Base-by-base conservation (phyloP, 2,888 invertebrate species). In the Willowsia nigromaculata region DNA sequence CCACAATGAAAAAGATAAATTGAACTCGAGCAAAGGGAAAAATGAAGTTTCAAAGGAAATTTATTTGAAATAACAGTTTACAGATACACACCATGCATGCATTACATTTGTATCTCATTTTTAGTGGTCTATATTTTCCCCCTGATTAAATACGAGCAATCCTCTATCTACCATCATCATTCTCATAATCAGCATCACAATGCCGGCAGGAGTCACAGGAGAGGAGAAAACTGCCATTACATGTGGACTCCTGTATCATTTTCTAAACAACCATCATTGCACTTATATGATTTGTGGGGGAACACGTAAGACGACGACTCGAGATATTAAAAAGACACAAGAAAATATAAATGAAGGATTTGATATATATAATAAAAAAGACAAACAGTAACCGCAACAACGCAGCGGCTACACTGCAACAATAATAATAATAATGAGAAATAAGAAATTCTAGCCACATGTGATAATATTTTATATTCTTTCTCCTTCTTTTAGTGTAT, bases 371-470 rank as follows among this genome's bases (percentile, higher is more conserved):
- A 59, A n/a, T 3, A 30, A 62, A 13, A 27, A 2, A 11, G 62
- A 47, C 47, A 78, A 53, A 78, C 27, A 56, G 56, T 56, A 78
- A 71, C 47, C 62, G 15, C 82, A 65, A 82, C 25, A 56, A 81
- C 6, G 62, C 33, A 33, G 71, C 30, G 25, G 43, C 22, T 22
- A 43, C 11, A 71, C 43, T 43, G 13, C 0, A 65, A n/a, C 6
- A 33, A n/a, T 71, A 40, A 7, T 33, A 80, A 81, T 56, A 56
- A 33, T 53, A 53, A 87, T 87, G 62, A 81, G 74, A 82, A 68
- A 71, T 87, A 30, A 59, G 87, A 37, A 87, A 87, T 87, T 87
- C 81, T 56, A 59, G 56, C 82, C 87, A 65, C 82, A 87, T 74
- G 82, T 74, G 81, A 82, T 82, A 87, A 81, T 68, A 86, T 86